Evolutionary conservation across 2,888 invertebrate genomes (phyloP).

Genomic region (Dryobotodes eremita): DNA sequence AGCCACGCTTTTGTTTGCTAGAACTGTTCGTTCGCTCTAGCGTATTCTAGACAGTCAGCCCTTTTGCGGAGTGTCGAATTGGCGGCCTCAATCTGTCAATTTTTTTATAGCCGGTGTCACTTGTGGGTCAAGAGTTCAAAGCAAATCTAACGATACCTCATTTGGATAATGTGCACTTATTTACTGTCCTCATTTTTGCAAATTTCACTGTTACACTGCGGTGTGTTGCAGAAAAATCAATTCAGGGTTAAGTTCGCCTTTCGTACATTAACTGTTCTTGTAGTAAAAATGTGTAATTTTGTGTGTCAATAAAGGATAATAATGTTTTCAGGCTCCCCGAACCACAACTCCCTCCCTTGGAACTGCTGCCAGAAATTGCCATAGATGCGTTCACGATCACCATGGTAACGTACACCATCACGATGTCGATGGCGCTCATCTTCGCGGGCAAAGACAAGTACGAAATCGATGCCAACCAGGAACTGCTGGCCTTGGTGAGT

Average conservation of each 20-base stretch:
- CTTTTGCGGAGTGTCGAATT: too few relatives aligned
- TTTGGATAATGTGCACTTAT: not conserved
- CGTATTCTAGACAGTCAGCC: not conserved
- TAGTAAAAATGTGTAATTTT: not conserved
- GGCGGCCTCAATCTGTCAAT: too few relatives aligned
- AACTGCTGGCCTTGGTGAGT: conserved; percentile 93
- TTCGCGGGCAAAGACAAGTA: conserved; percentile 94
- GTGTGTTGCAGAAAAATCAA: not conserved
- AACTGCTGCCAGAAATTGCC: conserved; percentile 90
- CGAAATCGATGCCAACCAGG: conserved; percentile 94
- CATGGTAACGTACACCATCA: conserved; percentile 94
- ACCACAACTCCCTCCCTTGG: conserved; percentile 91
- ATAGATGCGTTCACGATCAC: conserved; percentile 93
- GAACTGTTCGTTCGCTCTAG: not conserved
- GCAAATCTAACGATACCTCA: too few relatives aligned
- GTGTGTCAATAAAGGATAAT: not conserved
- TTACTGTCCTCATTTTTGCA: not conserved
- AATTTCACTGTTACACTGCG: not conserved
- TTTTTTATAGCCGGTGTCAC: too few relatives aligned
- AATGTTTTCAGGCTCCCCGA: conserved; percentile 91
- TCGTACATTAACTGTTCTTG: not conserved
- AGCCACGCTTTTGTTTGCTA: not conserved
- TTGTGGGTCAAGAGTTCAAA: too few relatives aligned
- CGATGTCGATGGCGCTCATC: conserved; percentile 95
- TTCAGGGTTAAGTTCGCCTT: not conserved